Conservation (phyloP, 2,888 invertebrate genomes). For the Crematogaster levior region DNA sequence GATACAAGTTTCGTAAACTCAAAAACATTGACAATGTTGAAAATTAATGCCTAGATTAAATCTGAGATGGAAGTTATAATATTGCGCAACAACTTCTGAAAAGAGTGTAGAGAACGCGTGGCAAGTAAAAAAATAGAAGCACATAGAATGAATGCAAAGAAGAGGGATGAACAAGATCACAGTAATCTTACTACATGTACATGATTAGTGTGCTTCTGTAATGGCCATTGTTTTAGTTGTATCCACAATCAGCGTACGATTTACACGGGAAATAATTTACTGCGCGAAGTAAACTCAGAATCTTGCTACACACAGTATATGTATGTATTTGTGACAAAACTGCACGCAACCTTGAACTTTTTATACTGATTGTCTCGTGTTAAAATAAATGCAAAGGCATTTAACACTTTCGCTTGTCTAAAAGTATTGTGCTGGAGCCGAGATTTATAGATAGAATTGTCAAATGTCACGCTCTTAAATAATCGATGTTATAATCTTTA, state of each 20-base stretch:
- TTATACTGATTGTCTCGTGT: neutral
- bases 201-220: slow-evolving; percentile 40
- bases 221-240: slow-evolving; percentile 35
- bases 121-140: slow-evolving; percentile 46
- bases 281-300: too few relatives aligned
- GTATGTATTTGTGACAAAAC: slow-evolving; percentile 40
- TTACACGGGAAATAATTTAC: slow-evolving; percentile 66
- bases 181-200: slow-evolving; percentile 60
- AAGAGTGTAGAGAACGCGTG: slow-evolving; percentile 3
- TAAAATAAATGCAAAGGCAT: neutral
- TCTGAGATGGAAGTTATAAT: slow-evolving; percentile 17
- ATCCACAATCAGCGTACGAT: slow-evolving; percentile 55
- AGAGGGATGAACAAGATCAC: slow-evolving; percentile 42
- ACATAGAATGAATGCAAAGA: neutral
- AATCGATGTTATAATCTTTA: too few relatives aligned
- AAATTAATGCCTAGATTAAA: slow-evolving; percentile 22
- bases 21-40: neutral
- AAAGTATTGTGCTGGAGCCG: neutral
- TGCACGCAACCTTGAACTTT: slow-evolving; percentile 45
- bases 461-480: neutral
- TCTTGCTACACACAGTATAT: slow-evolving; percentile 67
- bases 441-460: neutral
- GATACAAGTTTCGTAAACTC: slow-evolving; percentile 6
- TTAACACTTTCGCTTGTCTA: neutral
- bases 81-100: slow-evolving; percentile 1